Evolutionary conservation across 2,888 invertebrate genomes (phyloP), one percentile per base, ranked within the genome.

Genomic region (Cosmopolites sordidus): DNA sequence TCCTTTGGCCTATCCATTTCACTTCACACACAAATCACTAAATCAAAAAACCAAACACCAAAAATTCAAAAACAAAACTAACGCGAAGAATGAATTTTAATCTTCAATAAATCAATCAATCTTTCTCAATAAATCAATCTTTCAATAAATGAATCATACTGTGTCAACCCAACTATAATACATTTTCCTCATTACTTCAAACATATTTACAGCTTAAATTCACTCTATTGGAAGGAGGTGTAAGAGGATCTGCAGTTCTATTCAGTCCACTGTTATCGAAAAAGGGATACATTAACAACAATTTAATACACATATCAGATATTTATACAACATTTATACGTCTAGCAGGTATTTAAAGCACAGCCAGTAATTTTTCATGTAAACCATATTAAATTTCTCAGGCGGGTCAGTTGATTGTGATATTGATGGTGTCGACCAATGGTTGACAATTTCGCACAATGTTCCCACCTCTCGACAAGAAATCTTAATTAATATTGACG

Each of bases 221-320:
- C 61, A 84, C 89, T 0, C 77, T 90, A 0, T 92, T 87, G 82
- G 94, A 96, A 74, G 95, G 95, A 2, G 92, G 83, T 0, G 79
- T 92, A 0, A 78, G 91, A 51, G 87, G 86, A 0, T 82, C 83
- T 0, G 88, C 87, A 0, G 83, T 87, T 40, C 75, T 92, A 44
- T 92, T 87, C 83, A 86, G 84, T 64, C 84, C 89, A 0, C 58
- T 77, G 27, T 67, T 83, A n/a, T 68, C 74, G 41, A 74, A 79
- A 14, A 63, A 59, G 4, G 67, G 76, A 11, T 78, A 81, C 62
- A 78, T 88, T 0, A 82, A 79, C 8, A 72, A 78, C 15, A 76
- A 83, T 43, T 74, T 90, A 44, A 82, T 92, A 68, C 91, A 92
- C 66, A 82, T 92, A 9, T 82, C 83, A 2, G 93, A 94, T 71